Evolutionary conservation across 2,797 vertebrate genomes (phyloP).

Genomic region (Iguana delicatissima): DNA sequence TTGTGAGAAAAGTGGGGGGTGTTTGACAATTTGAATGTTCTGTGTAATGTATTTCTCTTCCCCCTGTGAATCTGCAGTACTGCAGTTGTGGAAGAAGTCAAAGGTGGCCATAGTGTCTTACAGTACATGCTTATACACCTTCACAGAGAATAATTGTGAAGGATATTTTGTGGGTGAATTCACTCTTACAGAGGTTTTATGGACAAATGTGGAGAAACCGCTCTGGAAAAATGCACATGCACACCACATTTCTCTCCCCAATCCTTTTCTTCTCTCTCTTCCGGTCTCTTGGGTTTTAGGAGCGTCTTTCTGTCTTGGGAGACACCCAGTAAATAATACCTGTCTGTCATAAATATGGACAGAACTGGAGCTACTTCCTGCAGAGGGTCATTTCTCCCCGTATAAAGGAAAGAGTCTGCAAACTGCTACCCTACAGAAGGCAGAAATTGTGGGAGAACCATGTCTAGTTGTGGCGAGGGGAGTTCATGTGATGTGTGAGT

Average conservation of each 20-base stretch:
- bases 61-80: neutral
- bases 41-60: neutral
- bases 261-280: neutral
- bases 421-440: neutral
- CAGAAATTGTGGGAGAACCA: neutral
- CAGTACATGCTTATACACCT: neutral
- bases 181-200: neutral
- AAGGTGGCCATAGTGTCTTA: neutral
- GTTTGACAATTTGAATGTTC: neutral
- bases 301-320: neutral
- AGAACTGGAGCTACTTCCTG: neutral
- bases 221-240: neutral
- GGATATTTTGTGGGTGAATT: neutral
- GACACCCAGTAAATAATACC: neutral
- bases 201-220: neutral
- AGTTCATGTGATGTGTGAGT: neutral
- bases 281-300: neutral
- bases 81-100: neutral
- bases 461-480: neutral
- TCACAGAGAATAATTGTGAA: neutral
- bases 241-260: neutral
- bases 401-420: neutral
- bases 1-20: neutral
- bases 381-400: too few species aligned
- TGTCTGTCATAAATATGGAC: neutral